A percentile compares a stretch with the other conserved stretches of the same genome.
Conservation (phyloP, 2,797 vertebrate species). For the Tragelaphus eurycerus region DNA sequence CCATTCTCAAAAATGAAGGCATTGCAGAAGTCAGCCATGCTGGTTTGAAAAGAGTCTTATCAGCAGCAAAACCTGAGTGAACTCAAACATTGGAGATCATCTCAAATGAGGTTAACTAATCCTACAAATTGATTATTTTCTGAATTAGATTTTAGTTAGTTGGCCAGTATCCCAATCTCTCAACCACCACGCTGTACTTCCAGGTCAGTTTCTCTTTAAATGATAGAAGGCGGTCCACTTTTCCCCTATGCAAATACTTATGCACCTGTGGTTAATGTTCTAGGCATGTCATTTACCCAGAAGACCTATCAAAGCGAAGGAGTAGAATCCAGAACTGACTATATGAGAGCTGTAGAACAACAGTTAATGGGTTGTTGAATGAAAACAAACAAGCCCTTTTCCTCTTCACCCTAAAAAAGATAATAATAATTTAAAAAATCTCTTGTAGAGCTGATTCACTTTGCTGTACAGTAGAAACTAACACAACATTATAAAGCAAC, state of each 20-base stretch:
- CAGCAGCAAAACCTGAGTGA: background rate
- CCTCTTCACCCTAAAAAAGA: background rate
- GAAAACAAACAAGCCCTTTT: background rate
- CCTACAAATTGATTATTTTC: constrained; percentile 24
- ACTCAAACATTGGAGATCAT: background rate
- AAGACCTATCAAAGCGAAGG: background rate
- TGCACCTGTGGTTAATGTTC: background rate
- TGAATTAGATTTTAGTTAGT: constrained; percentile 51
- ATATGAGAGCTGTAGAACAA: background rate
- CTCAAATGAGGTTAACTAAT: constrained; percentile 16
- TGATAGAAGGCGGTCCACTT: background rate
- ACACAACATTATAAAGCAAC: background rate
- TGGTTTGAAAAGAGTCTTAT: background rate
- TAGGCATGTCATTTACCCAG: background rate
- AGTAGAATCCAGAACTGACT: background rate
- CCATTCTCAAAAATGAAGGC: background rate
- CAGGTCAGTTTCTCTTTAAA: background rate
- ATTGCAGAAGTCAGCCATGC: background rate
- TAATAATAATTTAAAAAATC: background rate
- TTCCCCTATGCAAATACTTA: background rate
- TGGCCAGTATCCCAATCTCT: background rate
- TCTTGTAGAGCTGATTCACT: background rate
- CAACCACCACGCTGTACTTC: background rate
- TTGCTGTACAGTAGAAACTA: background rate
- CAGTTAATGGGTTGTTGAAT: background rate